Evolutionary conservation across 2,888 invertebrate genomes (phyloP).

Genomic region (Stenurella melanura): DNA sequence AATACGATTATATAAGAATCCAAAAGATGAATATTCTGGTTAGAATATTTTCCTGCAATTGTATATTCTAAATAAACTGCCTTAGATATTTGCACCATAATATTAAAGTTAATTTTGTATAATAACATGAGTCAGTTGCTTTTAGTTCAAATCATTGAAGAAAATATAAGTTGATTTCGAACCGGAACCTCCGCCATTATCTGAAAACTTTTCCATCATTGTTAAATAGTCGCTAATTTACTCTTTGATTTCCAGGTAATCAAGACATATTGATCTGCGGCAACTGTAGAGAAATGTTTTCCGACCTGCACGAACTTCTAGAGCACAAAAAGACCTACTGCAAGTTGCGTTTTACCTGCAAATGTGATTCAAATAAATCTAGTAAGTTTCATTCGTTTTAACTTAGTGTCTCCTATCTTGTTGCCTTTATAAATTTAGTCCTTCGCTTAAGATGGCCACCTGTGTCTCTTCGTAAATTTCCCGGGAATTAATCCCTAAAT

Average conservation of each 20-base stretch:
- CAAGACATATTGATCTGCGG: conserved; percentile 86
- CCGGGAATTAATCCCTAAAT: conserved; percentile 60
- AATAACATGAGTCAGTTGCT: no score
- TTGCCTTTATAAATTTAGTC: conserved; percentile 41
- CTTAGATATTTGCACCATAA: no score
- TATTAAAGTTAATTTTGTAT: no score
- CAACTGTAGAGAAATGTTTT: conserved; percentile 84
- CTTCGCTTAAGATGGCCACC: conserved; percentile 59
- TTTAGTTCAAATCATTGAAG: neutral
- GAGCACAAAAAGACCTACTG: conserved; percentile 85
- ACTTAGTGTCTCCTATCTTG: conserved; percentile 37
- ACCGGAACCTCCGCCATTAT: neutral
- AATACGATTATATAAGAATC: no score
- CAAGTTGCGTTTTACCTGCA: conserved; percentile 82
- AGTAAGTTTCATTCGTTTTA: conserved; percentile 71
- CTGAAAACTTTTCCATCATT: neutral
- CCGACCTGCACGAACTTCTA: conserved; percentile 81
- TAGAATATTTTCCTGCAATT: no score
- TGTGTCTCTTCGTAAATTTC: conserved; percentile 66
- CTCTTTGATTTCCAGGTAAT: conserved; percentile 75
- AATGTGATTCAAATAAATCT: conserved; percentile 78
- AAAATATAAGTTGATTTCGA: neutral
- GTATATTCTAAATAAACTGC: no score
- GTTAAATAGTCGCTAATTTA: conserved; percentile 40
- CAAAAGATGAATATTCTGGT: no score